phyloP scores from a whole-genome alignment of 2,888 invertebrate species.

The Eurois occulta region DNA sequence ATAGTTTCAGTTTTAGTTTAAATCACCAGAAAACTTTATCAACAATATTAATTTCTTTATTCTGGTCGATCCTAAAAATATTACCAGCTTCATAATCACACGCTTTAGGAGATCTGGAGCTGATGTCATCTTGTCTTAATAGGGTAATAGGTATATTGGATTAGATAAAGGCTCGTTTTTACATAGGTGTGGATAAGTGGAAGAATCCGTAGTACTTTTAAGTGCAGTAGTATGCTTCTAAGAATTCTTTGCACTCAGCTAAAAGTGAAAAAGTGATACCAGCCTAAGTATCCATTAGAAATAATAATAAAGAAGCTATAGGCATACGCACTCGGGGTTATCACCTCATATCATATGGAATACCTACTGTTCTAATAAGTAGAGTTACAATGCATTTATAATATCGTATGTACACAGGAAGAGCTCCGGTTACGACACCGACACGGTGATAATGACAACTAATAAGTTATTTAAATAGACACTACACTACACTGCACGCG shows the following conservation, averaged over 20 bases:
- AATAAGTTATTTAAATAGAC: constrained; percentile 45
- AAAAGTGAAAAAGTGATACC: constrained; percentile 2
- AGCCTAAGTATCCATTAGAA: constrained; percentile 27
- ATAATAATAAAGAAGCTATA: constrained; percentile 50
- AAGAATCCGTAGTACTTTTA: not conserved
- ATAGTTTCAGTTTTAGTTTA: too few species aligned
- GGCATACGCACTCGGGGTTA: constrained; percentile 57
- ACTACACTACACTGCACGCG: constrained; percentile 12
- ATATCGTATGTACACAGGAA: constrained; percentile 65
- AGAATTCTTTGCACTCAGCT: not conserved
- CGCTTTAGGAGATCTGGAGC: not conserved
- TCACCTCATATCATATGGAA: constrained; percentile 55
- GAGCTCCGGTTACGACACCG: constrained; percentile 64
- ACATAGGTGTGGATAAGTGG: not conserved
- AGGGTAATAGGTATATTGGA: not conserved
- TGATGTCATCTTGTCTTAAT: not conserved
- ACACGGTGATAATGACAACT: constrained; percentile 52
- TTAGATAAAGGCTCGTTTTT: not conserved
- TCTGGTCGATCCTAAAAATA: not conserved
- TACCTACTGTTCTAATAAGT: constrained; percentile 55
- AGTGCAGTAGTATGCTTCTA: not conserved
- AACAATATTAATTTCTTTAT: too few species aligned
- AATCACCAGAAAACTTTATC: too few species aligned
- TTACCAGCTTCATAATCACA: constrained; percentile 3
- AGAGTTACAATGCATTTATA: constrained; percentile 59